These are phyloP conservation scores for Cheilosia grossa DNA, from an alignment of 2,888 invertebrate species.

Conservation along the genomic window DNA sequence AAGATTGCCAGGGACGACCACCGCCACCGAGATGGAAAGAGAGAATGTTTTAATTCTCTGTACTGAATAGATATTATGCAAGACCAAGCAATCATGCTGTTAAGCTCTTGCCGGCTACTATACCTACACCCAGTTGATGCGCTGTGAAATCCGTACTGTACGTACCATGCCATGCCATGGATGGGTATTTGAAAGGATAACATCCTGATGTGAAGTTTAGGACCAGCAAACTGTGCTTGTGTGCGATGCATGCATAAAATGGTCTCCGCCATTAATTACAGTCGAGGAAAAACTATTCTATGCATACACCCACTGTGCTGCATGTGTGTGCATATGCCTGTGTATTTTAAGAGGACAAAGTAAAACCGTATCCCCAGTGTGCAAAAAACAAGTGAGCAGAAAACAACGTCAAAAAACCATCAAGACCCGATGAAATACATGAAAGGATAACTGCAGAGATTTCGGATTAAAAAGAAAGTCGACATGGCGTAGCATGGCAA, in stretches of 20 bases:
- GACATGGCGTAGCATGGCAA: constrained; percentile 51
- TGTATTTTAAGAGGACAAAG: constrained; percentile 62
- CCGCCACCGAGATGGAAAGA: constrained; percentile 16
- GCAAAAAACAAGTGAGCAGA: constrained; percentile 21
- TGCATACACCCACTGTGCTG: neutral
- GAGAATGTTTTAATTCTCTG: constrained; percentile 73
- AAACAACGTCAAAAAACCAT: constrained; percentile 70
- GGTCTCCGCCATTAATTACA: constrained; percentile 73
- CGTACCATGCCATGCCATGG: constrained; percentile 12
- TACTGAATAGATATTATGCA: constrained; percentile 74
- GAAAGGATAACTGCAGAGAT: constrained; percentile 73
- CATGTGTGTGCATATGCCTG: constrained; percentile 3
- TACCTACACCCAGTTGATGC: constrained; percentile 25
- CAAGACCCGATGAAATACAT: constrained; percentile 73
- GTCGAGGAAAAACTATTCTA: constrained; percentile 60
- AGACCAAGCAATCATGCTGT: constrained; percentile 74
- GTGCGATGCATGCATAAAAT: constrained; percentile 73
- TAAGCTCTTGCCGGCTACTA: constrained; percentile 71
- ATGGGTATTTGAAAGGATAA: constrained; percentile 73
- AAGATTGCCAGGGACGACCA: constrained; percentile 35
- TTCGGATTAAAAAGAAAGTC: constrained; percentile 73
- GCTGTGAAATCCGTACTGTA: constrained; percentile 47
- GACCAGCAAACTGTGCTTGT: constrained; percentile 60
- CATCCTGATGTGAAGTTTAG: constrained; percentile 72
- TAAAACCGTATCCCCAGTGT: constrained; percentile 48